Evolutionary conservation across 2,888 invertebrate species (phyloP).

Genomic region (Deroplatys truncata): DNA sequence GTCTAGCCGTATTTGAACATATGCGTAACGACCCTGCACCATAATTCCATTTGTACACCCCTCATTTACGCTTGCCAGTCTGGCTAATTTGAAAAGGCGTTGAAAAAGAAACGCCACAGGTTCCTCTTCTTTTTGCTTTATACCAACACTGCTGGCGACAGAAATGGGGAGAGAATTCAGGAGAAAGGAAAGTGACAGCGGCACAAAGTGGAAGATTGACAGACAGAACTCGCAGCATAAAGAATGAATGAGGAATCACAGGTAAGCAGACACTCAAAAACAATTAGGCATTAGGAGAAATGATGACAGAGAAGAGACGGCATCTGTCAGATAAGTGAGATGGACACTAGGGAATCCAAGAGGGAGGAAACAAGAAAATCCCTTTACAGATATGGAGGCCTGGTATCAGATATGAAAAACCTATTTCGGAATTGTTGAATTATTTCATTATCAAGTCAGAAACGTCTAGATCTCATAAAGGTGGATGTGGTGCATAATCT

Average conservation of each 20-base stretch:
- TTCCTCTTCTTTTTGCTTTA: neutral
- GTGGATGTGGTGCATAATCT: too few species aligned
- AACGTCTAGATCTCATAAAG: too few species aligned
- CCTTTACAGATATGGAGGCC: neutral
- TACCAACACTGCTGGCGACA: neutral
- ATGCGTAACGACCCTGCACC: too few species aligned
- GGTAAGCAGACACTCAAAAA: neutral
- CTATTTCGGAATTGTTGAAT: neutral
- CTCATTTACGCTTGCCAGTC: neutral
- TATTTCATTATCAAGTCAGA: too few species aligned
- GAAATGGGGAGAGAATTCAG: neutral
- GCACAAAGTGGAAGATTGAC: neutral
- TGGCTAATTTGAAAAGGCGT: neutral
- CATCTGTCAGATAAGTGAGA: neutral
- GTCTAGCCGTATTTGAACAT: too few species aligned
- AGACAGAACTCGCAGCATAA: neutral
- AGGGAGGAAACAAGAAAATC: neutral
- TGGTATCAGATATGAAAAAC: neutral
- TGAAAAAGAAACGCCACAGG: neutral
- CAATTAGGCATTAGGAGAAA: neutral
- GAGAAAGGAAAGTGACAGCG: neutral
- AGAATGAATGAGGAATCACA: neutral
- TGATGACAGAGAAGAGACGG: neutral
- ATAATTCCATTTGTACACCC: neutral
- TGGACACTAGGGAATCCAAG: neutral